Evolutionary conservation across 2,113 vertebrate genomes (phyloP), one percentile per base, ranked within the genome.

Genomic region (Mastomys coucha): DNA sequence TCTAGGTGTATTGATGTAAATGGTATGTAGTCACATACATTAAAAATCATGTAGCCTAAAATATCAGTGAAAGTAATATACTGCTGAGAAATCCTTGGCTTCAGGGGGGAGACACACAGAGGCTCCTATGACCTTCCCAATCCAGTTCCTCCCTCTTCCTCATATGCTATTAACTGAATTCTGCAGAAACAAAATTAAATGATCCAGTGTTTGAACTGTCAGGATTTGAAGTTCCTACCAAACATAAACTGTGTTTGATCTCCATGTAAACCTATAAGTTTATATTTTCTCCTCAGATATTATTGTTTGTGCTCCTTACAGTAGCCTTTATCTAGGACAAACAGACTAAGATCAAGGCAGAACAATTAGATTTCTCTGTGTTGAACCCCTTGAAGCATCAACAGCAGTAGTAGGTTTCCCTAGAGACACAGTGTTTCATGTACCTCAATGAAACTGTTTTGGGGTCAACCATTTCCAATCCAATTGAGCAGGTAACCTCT

Each of bases 71-170:
- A 5, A 84, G 93, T 89, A 76, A 81, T 89, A 69, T 93, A n/a
- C 49, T 28, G 67, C 65, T 90, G 20, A 94, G 33, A 92, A 93
- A n/a, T n/a, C 24, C 45, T 97, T 76, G 63, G 6, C 33, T 97
- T 95, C 5, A 11, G 67, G 92, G 49, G 4, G 39, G 78, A 73
- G 26, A 63, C 2, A 49, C 58, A 77, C 16, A 22, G 82, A 9
- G 22, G 16, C 58, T 5, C 1, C 5, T 88, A 20, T 60, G 8
- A 36, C 88, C 70, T 92, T 85, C 33, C 20, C 60, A 89, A 58
- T 31, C 49, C 39, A 56, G 19, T 78, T 82, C 2, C 42, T 31
- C 49, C 12, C 53, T 5, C 0, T 49, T 31, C 56, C 26, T 67
- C 86, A 77, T 82, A 31, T 45, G 60, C 14, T 26, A 10, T 76